These are phyloP conservation scores for Drosophila basisetae DNA, from an alignment of 2,888 invertebrate species.

Conservation along the genomic window DNA sequence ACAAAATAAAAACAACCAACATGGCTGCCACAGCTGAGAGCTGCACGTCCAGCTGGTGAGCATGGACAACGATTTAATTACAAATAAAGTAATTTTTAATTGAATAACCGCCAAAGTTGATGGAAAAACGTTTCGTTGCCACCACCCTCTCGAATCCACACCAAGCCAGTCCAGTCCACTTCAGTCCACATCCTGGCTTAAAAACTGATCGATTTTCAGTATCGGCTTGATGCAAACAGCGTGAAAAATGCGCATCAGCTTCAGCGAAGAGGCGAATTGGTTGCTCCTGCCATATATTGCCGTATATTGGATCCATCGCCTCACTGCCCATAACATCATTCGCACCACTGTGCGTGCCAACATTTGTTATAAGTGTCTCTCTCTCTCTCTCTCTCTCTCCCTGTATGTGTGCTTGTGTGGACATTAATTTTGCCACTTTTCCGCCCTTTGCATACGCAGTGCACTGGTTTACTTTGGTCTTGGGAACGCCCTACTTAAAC, in stretches of 20 bases:
- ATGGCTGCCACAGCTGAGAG: slow-evolving; percentile 46
- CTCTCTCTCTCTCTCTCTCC: neutral
- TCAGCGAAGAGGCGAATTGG: slow-evolving; percentile 11
- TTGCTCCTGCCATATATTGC: neutral
- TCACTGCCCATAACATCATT: slow-evolving; percentile 48
- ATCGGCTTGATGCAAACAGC: slow-evolving; percentile 42
- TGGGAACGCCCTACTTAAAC: slow-evolving; percentile 30
- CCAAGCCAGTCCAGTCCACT: slow-evolving; percentile 16
- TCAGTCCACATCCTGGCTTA: slow-evolving; percentile 26
- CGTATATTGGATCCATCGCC: slow-evolving; percentile 19
- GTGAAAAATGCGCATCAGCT: slow-evolving; percentile 54
- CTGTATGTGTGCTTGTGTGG: slow-evolving; percentile 49
- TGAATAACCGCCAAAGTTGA: slow-evolving; percentile 82
- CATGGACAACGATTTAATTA: slow-evolving; percentile 81
- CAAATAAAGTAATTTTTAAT: slow-evolving; percentile 84
- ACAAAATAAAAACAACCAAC: slow-evolving; percentile 27
- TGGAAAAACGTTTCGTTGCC: slow-evolving; percentile 56
- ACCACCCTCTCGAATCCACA: slow-evolving; percentile 12
- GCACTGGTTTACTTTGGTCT: slow-evolving; percentile 33
- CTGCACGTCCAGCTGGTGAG: slow-evolving; percentile 50
- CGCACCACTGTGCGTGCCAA: slow-evolving; percentile 60
- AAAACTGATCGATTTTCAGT: slow-evolving; percentile 70
- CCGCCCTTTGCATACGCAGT: slow-evolving; percentile 44
- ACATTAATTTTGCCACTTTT: slow-evolving; percentile 70
- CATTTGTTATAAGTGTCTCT: slow-evolving; percentile 52